Conservation (phyloP, 2,888 invertebrate genomes). For the Barypeithes pellucidus region DNA sequence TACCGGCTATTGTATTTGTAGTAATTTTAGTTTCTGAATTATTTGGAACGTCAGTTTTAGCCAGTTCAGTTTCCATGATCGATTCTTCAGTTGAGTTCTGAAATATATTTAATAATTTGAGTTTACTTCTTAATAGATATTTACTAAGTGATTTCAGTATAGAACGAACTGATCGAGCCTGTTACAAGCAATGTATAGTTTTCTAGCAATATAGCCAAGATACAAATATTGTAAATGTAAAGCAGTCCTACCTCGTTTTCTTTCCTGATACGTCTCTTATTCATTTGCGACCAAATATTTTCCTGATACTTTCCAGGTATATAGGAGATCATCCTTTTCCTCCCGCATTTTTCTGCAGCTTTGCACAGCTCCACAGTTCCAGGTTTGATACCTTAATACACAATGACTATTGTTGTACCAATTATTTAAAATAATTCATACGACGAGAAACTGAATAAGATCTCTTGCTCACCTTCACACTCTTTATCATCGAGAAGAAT, state of each 20-base stretch:
- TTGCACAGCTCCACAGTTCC: conserved; percentile 67
- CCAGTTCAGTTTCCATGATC: too few relatives aligned
- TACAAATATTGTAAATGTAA: too few relatives aligned
- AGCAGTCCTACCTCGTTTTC: conserved; percentile 26
- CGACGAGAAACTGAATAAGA: not conserved
- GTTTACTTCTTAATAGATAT: too few relatives aligned
- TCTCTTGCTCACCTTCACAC: conserved; percentile 60
- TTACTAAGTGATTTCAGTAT: too few relatives aligned
- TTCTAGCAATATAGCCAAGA: too few relatives aligned
- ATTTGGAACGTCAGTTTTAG: not conserved
- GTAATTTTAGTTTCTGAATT: not conserved
- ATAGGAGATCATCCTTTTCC: conserved; percentile 57
- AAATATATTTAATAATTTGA: too few relatives aligned
- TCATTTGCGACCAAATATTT: conserved; percentile 65
- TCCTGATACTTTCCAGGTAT: conserved; percentile 62
- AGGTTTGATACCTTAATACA: conserved; percentile 59
- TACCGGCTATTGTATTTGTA: not conserved
- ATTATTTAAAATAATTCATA: too few relatives aligned
- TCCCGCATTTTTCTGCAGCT: conserved; percentile 64
- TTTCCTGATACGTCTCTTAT: conserved; percentile 40
- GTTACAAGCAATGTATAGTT: too few relatives aligned
- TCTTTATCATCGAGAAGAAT: conserved; percentile 67
- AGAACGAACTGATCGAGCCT: too few relatives aligned
- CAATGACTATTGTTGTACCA: too few relatives aligned
- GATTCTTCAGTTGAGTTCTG: too few relatives aligned